Base-by-base conservation (phyloP, 2,113 vertebrate species). In the Passer montanus region DNA sequence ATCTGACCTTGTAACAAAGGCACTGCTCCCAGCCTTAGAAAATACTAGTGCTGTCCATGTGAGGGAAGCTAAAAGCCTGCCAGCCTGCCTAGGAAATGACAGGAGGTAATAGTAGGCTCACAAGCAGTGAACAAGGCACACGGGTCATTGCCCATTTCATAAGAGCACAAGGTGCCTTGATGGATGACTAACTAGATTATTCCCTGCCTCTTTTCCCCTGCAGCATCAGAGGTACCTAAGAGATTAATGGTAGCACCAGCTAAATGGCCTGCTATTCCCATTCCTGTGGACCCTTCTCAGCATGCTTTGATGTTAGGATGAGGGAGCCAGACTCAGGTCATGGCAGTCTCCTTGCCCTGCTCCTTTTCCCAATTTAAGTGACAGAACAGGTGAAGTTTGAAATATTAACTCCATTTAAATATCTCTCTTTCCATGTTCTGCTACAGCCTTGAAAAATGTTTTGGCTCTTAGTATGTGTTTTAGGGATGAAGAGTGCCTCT, bases 271-370 rank as follows among this genome's bases (percentile, higher is more conserved):
- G 28, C 72, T 37, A 22, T 33, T 75, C 39, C 46, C 37, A 20
- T 49, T 79, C 35, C 52, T 10, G 6, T 0, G 7, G 39, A 44
- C n/a, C 2, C 0, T 31, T 88, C 62, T 76, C 62, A 18, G 67
- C 5, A 7, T 3, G 2, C 27, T 47, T 35, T 21, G 30, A 26
- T 59, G 33, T 27, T 15, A 31, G 43, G n/a, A 39, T 59, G 58
- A 27, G 33, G 17, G 28, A 59, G 23, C n/a, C 62, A 37, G 49
- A 23, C 31, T 62, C n/a, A 30, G 41, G 44, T 73, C 2, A 4
- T 0, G 2, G 24, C 46, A 44, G 11, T 13, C 30, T 73, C 37
- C 41, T 5, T 5, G 5, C 31, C n/a, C 9, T 0, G 2, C n/a
- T 90, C 44, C 8, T 92, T 76, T 83, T 46, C 63, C 28, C 1